Evolutionary conservation across 1,140 invertebrate genomes (phyloP).

Genomic region (Drosophila truncata): DNA sequence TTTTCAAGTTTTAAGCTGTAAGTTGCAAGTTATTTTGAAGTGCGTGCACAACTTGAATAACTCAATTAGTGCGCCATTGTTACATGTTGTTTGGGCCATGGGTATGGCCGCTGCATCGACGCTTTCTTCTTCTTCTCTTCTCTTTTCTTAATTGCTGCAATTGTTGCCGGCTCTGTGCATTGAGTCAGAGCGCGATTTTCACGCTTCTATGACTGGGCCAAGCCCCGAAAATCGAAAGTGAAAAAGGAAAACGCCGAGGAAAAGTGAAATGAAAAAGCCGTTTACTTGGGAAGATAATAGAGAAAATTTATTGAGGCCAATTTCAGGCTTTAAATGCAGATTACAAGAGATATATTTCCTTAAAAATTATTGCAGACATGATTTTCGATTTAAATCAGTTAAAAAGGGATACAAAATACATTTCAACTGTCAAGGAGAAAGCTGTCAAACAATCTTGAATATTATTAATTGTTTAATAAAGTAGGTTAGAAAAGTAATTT

Average conservation of each 20-base stretch:
- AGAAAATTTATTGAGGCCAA: slow-evolving; percentile 54
- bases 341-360: neutral
- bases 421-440: too few relatives aligned
- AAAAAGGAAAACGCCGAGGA: slow-evolving; percentile 29
- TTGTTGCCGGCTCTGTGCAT: slow-evolving; percentile 41
- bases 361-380: neutral
- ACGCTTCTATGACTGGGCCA: slow-evolving; percentile 62
- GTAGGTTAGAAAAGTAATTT: too few relatives aligned
- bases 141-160: slow-evolving; percentile 22
- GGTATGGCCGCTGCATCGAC: neutral
- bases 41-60: slow-evolving; percentile 63
- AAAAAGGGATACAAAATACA: neutral
- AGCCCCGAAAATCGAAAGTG: slow-evolving; percentile 57
- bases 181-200: slow-evolving; percentile 65
- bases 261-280: slow-evolving; percentile 53
- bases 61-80: slow-evolving; percentile 72
- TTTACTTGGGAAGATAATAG: neutral
- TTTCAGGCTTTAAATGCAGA: neutral
- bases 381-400: too few relatives aligned
- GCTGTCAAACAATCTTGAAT: neutral
- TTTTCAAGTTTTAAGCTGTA: slow-evolving; percentile 27
- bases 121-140: slow-evolving; percentile 18
- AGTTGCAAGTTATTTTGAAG: slow-evolving; percentile 13
- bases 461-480: neutral
- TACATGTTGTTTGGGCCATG: slow-evolving; percentile 1